Conservation (phyloP, 2,797 vertebrate genomes). For the Hydrocynus forskahlii region DNA sequence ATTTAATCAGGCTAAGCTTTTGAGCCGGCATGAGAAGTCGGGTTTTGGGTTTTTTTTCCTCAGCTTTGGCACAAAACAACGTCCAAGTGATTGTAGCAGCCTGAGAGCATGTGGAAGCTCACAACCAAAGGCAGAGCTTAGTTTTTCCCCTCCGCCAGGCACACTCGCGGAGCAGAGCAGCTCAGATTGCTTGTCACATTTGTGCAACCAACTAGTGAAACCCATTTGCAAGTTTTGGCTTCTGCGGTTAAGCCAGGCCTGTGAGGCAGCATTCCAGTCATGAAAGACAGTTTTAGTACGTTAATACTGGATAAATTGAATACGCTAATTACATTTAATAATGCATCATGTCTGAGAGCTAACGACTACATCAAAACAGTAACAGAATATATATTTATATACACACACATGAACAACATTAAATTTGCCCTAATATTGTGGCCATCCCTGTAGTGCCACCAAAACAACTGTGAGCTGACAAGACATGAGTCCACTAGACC, state of each 20-base stretch:
- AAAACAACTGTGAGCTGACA: no score
- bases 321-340: not conserved
- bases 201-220: slow-evolving; percentile 22
- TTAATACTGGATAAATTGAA: slow-evolving; percentile 1
- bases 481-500: no score
- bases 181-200: slow-evolving; percentile 37
- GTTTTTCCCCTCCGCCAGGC: slow-evolving; percentile 2
- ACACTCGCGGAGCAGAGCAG: slow-evolving; percentile 1
- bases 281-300: slow-evolving; percentile 29
- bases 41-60: not conserved
- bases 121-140: not conserved
- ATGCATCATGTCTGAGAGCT: not conserved
- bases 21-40: not conserved
- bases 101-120: not conserved
- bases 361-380: not conserved
- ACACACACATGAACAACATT: no score
- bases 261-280: slow-evolving; percentile 3
- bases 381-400: no score
- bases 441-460: no score
- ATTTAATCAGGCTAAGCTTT: slow-evolving; percentile 43
- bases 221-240: slow-evolving; percentile 34
- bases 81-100: not conserved
- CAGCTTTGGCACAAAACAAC: not conserved
- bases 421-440: no score
- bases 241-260: slow-evolving; percentile 30